Evolutionary conservation across 1,140 invertebrate genomes (phyloP).

Genomic region (Procambarus clarkii): DNA sequence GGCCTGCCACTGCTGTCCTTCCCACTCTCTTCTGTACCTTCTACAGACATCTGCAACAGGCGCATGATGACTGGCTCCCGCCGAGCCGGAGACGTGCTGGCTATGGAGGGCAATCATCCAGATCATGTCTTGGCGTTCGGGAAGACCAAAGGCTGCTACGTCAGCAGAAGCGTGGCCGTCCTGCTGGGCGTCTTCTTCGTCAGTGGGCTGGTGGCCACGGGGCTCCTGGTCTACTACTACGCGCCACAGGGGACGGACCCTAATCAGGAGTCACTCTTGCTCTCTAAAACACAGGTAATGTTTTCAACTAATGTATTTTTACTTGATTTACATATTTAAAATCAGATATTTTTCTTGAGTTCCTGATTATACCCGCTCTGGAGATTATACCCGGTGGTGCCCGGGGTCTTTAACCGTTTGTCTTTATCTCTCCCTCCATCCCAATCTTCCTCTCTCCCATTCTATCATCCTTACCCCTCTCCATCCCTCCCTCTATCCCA

Average conservation of each 20-base stretch:
- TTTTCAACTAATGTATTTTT: neutral
- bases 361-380: neutral
- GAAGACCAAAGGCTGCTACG: slow-evolving; percentile 56
- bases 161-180: slow-evolving; percentile 26
- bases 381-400: neutral
- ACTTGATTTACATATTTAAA: neutral
- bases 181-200: slow-evolving; percentile 78
- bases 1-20: no score
- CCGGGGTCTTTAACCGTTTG: neutral
- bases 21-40: no score
- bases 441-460: neutral
- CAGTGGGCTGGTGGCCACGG: slow-evolving; percentile 79
- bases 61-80: neutral
- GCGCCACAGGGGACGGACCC: slow-evolving; percentile 75
- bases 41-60: neutral
- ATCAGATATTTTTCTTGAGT: neutral
- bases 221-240: slow-evolving; percentile 83
- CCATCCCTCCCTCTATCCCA: no score
- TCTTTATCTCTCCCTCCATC: neutral
- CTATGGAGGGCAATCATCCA: slow-evolving; percentile 43
- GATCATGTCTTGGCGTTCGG: slow-evolving; percentile 28
- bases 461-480: neutral
- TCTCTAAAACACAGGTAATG: neutral
- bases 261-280: neutral
- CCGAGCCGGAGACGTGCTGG: slow-evolving; percentile 9